Conservation (phyloP, 1,140 invertebrate species). For the Condylostylus longicornis region DNA sequence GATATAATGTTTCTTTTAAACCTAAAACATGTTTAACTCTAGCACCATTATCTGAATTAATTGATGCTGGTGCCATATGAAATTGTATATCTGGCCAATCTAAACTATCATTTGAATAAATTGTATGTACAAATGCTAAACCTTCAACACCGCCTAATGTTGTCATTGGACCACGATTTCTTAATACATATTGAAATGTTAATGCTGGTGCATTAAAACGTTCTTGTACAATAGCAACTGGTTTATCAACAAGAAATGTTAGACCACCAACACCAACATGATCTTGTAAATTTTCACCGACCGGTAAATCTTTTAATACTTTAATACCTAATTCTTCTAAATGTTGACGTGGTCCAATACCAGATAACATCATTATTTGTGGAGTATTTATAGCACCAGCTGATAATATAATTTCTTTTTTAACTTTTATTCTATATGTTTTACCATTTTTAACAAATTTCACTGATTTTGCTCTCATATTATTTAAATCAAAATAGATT, state of each 20-base stretch:
- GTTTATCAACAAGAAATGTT: slow-evolving; percentile 60
- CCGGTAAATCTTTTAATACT: slow-evolving; percentile 54
- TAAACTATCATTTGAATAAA: slow-evolving; percentile 53
- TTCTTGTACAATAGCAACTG: slow-evolving; percentile 60
- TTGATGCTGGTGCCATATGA: slow-evolving; percentile 72
- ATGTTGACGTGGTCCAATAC: slow-evolving; percentile 65
- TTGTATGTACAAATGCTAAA: slow-evolving; percentile 69
- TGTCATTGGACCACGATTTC: slow-evolving; percentile 67
- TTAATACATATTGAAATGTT: slow-evolving; percentile 62
- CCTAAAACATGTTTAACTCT: slow-evolving; percentile 64
- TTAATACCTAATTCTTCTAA: slow-evolving; percentile 52
- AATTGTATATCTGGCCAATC: slow-evolving; percentile 73
- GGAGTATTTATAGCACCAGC: slow-evolving; percentile 67
- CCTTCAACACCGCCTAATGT: slow-evolving; percentile 72
- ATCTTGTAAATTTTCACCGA: slow-evolving; percentile 65
- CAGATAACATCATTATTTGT: slow-evolving; percentile 74
- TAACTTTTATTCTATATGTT: slow-evolving; percentile 46
- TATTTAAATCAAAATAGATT: slow-evolving; percentile 52
- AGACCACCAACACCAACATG: slow-evolving; percentile 68
- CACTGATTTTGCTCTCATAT: slow-evolving; percentile 55
- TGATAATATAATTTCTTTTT: slow-evolving; percentile 62
- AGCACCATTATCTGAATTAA: slow-evolving; percentile 61
- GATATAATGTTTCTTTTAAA: slow-evolving; percentile 63
- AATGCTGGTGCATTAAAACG: slow-evolving; percentile 54
- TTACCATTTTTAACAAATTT: slow-evolving; percentile 56